Percentiles rank a stretch among this genome's conserved stretches.
Evolutionary conservation across 30 jellyfish, hydroid and myxozoan species (phyloP).

Genomic region (Morbakka virulenta): DNA sequence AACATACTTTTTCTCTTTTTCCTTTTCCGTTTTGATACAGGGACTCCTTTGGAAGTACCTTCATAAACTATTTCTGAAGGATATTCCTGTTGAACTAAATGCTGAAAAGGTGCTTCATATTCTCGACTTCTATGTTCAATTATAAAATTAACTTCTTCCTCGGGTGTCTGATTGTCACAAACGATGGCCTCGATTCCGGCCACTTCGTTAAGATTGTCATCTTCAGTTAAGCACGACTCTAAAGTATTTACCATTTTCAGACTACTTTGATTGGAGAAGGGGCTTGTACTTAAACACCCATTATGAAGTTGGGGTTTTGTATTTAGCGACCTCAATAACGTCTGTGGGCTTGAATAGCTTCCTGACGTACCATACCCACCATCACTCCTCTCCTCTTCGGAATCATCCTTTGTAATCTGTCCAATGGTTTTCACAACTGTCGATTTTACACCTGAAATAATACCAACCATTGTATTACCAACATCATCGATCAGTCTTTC

Average conservation of each 20-base stretch:
- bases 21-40: conserved; percentile 22
- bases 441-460: conserved; percentile 79
- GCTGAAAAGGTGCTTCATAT: conserved; percentile 65
- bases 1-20: not conserved
- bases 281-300: not conserved
- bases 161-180: not conserved
- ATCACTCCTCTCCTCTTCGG: conserved; percentile 72
- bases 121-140: conserved; percentile 68
- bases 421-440: conserved; percentile 80
- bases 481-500: conserved; percentile 90
- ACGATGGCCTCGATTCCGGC: not conserved
- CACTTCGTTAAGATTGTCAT: not conserved
- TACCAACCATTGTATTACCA: conserved; percentile 72
- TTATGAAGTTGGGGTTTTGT: no score
- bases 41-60: conserved; percentile 85
- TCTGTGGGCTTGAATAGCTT: conserved; percentile 40
- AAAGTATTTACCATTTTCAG: not conserved
- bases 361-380: conserved; percentile 36
- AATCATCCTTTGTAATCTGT: conserved; percentile 77
- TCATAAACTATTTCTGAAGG: conserved; percentile 90
- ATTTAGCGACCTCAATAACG: conserved; percentile 1
- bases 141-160: conserved; percentile 26
- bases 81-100: conserved; percentile 65
- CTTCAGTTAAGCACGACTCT: not conserved
- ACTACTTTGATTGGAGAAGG: not conserved